These are phyloP conservation scores for Podiceps cristatus DNA, from an alignment of 2,113 vertebrate species.

Conservation along the genomic window DNA sequence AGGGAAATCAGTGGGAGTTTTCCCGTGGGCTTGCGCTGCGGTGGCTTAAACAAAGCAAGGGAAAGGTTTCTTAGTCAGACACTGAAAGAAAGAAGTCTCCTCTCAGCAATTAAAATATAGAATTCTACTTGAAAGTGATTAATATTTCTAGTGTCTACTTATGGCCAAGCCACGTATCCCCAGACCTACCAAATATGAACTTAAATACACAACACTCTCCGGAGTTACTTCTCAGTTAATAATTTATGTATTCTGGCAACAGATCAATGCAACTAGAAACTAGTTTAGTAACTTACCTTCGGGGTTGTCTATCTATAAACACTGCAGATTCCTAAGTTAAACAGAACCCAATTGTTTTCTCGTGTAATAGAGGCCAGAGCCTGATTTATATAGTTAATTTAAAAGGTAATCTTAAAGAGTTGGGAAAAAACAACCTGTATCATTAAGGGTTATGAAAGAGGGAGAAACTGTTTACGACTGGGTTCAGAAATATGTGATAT, in stretches of 20 bases:
- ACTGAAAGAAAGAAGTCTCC: slow-evolving; percentile 32
- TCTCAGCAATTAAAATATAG: slow-evolving; percentile 63
- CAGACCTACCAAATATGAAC: slow-evolving; percentile 61
- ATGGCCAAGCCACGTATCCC: slow-evolving; percentile 7
- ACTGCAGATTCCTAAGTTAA: slow-evolving; percentile 72
- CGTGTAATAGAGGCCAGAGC: slow-evolving; percentile 42
- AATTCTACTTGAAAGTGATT: slow-evolving; percentile 64
- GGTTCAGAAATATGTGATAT: slow-evolving; percentile 44
- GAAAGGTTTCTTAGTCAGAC: slow-evolving; percentile 18
- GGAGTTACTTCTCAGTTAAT: slow-evolving; percentile 68
- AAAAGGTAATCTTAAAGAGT: slow-evolving; percentile 60
- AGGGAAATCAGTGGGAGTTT: slow-evolving; percentile 55
- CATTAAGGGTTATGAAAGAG: slow-evolving; percentile 53
- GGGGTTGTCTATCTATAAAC: slow-evolving; percentile 71
- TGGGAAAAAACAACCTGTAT: slow-evolving; percentile 24
- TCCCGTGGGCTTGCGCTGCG: neutral
- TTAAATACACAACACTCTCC: slow-evolving; percentile 65
- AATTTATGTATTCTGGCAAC: slow-evolving; percentile 72
- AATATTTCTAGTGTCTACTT: slow-evolving; percentile 45
- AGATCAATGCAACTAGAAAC: slow-evolving; percentile 72
- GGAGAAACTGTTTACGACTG: slow-evolving; percentile 49
- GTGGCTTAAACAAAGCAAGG: slow-evolving; percentile 31
- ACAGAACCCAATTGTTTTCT: slow-evolving; percentile 70
- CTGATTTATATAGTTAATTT: slow-evolving; percentile 72
- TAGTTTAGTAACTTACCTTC: slow-evolving; percentile 72